A percentile compares a stretch with the other conserved stretches of the same genome.
These are phyloP conservation scores for Hypomesus transpacificus DNA, from an alignment of 2,113 vertebrate species.

Conservation along the genomic window DNA sequence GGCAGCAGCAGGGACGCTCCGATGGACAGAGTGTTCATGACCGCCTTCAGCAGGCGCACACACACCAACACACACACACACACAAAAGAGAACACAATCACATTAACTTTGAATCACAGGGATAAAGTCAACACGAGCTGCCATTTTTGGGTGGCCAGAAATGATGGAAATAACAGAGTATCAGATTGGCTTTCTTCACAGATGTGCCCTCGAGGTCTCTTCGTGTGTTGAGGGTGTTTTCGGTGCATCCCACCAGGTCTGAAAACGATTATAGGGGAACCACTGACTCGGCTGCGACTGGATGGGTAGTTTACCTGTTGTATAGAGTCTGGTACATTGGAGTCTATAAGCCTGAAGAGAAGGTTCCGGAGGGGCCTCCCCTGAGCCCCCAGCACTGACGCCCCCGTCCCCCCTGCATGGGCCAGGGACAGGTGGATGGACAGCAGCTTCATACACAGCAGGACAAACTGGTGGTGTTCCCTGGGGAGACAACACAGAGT, in stretches of 20 bases:
- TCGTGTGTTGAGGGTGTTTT: too few relatives aligned
- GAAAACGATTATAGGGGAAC: too few relatives aligned
- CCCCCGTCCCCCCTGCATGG: constrained; percentile 92
- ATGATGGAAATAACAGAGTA: not conserved
- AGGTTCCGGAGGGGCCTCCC: constrained; percentile 92
- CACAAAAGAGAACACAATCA: not conserved
- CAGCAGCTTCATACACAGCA: constrained; percentile 92
- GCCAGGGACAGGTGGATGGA: constrained; percentile 96
- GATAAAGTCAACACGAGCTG: too few relatives aligned
- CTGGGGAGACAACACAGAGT: constrained; percentile 59
- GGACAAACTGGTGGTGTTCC: constrained; percentile 94
- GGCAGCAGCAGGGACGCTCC: constrained; percentile 95
- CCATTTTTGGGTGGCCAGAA: too few relatives aligned
- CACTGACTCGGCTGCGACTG: not conserved
- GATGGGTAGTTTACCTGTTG: constrained; percentile 79
- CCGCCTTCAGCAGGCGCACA: constrained; percentile 74
- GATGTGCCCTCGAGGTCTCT: too few relatives aligned
- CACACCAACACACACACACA: constrained; percentile 22
- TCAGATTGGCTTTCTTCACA: not conserved
- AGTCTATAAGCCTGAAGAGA: constrained; percentile 94
- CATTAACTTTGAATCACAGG: too few relatives aligned
- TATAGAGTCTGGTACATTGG: constrained; percentile 93
- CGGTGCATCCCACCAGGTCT: too few relatives aligned
- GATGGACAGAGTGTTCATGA: constrained; percentile 93
- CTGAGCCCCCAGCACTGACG: constrained; percentile 92